These are phyloP conservation scores for Rhyacophila brunnea DNA, from an alignment of 1,140 invertebrate genomes.

Conservation along the genomic window DNA sequence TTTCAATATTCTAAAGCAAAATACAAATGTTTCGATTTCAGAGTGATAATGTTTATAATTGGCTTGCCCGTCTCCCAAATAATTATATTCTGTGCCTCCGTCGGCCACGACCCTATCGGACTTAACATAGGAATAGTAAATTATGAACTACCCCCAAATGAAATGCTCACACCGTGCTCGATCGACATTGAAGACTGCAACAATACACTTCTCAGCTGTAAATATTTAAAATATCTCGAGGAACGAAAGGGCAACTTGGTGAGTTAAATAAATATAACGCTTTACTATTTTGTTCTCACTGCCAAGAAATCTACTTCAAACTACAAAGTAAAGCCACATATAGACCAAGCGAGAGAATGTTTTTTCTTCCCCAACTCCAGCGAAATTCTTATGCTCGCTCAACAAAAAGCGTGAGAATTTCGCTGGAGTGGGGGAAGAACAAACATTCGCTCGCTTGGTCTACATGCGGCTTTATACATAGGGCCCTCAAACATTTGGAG, in stretches of 20 bases:
- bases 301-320: no score
- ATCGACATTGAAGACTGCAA: slow-evolving; percentile 60
- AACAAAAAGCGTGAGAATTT: no score
- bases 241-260: slow-evolving; percentile 62
- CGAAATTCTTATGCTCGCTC: no score
- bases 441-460: no score
- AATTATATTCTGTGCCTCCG: slow-evolving; percentile 90
- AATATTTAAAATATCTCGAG: slow-evolving; percentile 69
- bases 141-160: slow-evolving; percentile 67
- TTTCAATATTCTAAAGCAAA: no score
- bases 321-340: no score
- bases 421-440: no score
- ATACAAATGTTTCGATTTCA: slow-evolving; percentile 50
- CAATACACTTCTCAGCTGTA: slow-evolving; percentile 69
- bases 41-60: slow-evolving; percentile 87
- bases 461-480: no score
- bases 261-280: no score
- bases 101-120: slow-evolving; percentile 84
- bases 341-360: no score
- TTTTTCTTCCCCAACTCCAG: no score
- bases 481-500: no score
- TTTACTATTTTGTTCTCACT: neutral
- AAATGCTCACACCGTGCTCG: slow-evolving; percentile 51
- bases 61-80: slow-evolving; percentile 90
- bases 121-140: slow-evolving; percentile 85